Conservation (phyloP, 2,888 invertebrate species). For the Chymomyza amoena region DNA sequence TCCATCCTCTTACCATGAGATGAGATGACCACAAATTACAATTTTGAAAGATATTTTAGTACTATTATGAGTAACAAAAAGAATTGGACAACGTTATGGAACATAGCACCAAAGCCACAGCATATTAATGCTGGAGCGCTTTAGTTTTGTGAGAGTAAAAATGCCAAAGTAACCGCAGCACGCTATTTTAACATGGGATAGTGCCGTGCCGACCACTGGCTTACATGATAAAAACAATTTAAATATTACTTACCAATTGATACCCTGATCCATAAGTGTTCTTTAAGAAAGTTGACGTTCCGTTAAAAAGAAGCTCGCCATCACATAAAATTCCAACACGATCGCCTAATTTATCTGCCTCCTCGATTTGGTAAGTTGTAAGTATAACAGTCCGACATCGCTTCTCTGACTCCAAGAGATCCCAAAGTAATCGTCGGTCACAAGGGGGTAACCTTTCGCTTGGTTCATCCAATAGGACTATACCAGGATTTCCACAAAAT, state of each 20-base stretch:
- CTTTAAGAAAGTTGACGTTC: constrained; percentile 89
- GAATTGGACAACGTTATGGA: no score
- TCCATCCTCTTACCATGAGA: no score
- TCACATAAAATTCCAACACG: constrained; percentile 91
- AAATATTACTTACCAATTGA: constrained; percentile 80
- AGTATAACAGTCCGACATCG: constrained; percentile 87
- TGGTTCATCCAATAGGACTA: constrained; percentile 86
- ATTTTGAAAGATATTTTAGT: no score
- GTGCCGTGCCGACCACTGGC: fast-evolving
- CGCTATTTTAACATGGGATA: no score
- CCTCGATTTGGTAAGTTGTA: constrained; percentile 93
- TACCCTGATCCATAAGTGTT: constrained; percentile 91
- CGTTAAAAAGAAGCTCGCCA: constrained; percentile 88
- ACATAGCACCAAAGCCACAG: no score
- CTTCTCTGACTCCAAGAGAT: constrained; percentile 86
- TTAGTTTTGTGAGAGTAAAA: no score
- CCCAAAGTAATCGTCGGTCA: constrained; percentile 89
- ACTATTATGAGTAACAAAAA: no score
- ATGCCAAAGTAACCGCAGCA: no score
- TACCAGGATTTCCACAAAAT: constrained; percentile 85
- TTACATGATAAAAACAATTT: not conserved
- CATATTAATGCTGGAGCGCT: no score
- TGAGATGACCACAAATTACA: no score
- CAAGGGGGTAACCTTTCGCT: constrained; percentile 92
- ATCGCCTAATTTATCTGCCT: constrained; percentile 91